Conservation (phyloP, 1,140 invertebrate genomes). For the Geopemphigus sp. region DNA sequence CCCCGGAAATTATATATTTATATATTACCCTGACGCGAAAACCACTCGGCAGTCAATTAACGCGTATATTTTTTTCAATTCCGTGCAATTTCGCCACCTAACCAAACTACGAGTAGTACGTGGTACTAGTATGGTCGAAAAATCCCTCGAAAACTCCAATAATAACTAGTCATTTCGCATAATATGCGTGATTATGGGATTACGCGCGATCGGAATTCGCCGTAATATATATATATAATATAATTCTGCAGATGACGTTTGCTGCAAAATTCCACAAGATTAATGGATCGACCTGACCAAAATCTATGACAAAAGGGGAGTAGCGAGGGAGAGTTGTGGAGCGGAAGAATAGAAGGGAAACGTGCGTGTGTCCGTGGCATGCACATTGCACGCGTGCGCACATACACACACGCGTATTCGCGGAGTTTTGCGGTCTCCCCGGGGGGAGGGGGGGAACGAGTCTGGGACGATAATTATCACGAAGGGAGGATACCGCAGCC, state of each 20-base stretch:
- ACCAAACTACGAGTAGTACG: not conserved
- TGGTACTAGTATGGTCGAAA: not conserved
- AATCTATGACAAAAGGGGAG: not conserved
- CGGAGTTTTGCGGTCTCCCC: constrained; percentile 16
- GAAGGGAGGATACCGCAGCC: not conserved
- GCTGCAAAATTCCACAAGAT: constrained; percentile 17
- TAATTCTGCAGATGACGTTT: constrained; percentile 10
- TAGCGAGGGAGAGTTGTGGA: not conserved
- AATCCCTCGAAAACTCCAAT: not conserved
- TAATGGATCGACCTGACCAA: constrained; percentile 20
- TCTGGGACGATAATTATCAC: constrained; percentile 38
- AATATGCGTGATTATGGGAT: too few species aligned
- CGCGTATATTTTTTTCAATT: constrained; percentile 11
- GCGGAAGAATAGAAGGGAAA: not conserved
- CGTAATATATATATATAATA: not conserved
- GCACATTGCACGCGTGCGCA: too few species aligned
- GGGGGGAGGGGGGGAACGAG: too few species aligned
- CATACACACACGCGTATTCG: too few species aligned
- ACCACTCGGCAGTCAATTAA: not conserved
- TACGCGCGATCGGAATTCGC: not conserved
- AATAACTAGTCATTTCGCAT: not conserved
- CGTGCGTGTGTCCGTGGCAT: not conserved
- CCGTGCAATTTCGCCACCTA: too few species aligned
- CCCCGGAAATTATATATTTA: not conserved
- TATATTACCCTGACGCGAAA: not conserved